Evolutionary conservation across 2,113 vertebrate genomes (phyloP).

Genomic region (Catharus fuscescens): DNA sequence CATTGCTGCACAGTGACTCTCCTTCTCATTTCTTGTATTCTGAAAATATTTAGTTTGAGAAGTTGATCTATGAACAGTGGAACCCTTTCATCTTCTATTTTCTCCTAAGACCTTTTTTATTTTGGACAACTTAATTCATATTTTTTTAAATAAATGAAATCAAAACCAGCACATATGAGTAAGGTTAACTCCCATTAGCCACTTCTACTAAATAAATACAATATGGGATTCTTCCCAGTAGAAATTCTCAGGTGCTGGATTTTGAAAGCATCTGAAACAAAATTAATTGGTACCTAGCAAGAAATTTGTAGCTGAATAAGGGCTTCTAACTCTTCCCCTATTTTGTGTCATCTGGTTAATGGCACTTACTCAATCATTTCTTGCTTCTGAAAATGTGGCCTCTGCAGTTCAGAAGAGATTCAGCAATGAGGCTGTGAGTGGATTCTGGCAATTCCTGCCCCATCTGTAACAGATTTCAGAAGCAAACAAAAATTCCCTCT

Average conservation of each 20-base stretch:
- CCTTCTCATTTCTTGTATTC: neutral
- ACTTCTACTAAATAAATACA: neutral
- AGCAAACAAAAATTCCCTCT: neutral
- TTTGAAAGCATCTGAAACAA: neutral
- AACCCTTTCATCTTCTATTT: neutral
- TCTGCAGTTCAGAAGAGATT: neutral
- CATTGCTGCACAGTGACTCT: neutral
- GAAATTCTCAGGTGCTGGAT: neutral
- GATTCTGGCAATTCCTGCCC: neutral
- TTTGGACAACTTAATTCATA: neutral
- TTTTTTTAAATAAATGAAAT: neutral
- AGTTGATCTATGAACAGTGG: neutral
- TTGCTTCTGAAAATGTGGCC: neutral
- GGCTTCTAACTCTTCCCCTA: neutral
- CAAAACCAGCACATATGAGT: neutral
- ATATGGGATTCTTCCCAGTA: neutral
- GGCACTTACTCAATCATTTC: neutral
- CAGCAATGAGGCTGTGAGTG: neutral
- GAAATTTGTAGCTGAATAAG: neutral
- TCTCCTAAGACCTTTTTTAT: neutral
- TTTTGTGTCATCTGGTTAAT: neutral
- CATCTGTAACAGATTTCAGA: neutral
- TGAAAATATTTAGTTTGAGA: neutral
- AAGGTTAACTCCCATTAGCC: neutral
- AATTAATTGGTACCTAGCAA: neutral